A percentile compares a stretch with the other conserved stretches of the same genome.
Evolutionary conservation across 2,113 vertebrate genomes (phyloP).

Genomic region (Corydoras sp.): DNA sequence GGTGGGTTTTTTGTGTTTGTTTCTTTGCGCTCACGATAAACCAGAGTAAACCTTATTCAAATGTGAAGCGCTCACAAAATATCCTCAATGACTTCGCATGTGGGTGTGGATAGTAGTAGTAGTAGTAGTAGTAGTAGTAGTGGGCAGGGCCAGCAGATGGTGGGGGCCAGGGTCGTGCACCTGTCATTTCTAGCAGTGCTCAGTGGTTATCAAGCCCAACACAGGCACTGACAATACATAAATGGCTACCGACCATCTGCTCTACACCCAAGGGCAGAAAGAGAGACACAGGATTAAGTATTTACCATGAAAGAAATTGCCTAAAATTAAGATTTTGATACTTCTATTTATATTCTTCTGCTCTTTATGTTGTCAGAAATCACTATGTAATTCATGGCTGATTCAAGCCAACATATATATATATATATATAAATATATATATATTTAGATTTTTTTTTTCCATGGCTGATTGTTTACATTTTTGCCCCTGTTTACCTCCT

Average conservation of each 20-base stretch:
- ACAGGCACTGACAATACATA: conserved; percentile 74
- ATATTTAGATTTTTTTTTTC: too few relatives aligned
- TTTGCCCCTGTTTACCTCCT: too few relatives aligned
- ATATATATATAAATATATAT: too few relatives aligned
- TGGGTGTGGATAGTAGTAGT: conserved; percentile 27
- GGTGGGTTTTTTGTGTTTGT: too few relatives aligned
- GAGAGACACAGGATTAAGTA: conserved; percentile 33
- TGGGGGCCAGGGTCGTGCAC: conserved; percentile 73
- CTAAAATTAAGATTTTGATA: conserved; percentile 5
- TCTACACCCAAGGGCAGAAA: conserved; percentile 54
- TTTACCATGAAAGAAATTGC: conserved; percentile 8
- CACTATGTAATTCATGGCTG: too few relatives aligned
- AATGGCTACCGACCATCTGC: conserved; percentile 78
- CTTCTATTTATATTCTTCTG: too few relatives aligned
- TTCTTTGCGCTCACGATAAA: too few relatives aligned
- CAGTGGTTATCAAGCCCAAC: conserved; percentile 67
- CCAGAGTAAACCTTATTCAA: background rate
- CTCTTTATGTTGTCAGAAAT: too few relatives aligned
- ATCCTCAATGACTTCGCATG: background rate
- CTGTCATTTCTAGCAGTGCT: conserved; percentile 69
- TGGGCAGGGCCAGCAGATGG: conserved; percentile 67
- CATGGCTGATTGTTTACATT: too few relatives aligned
- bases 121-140: conserved; percentile 1
- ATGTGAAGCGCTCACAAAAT: background rate
- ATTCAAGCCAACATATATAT: too few relatives aligned